Percentiles rank a stretch among this genome's conserved stretches.
Conservation (phyloP, 2,888 invertebrate species). For the Pandemis cinnamomeana region DNA sequence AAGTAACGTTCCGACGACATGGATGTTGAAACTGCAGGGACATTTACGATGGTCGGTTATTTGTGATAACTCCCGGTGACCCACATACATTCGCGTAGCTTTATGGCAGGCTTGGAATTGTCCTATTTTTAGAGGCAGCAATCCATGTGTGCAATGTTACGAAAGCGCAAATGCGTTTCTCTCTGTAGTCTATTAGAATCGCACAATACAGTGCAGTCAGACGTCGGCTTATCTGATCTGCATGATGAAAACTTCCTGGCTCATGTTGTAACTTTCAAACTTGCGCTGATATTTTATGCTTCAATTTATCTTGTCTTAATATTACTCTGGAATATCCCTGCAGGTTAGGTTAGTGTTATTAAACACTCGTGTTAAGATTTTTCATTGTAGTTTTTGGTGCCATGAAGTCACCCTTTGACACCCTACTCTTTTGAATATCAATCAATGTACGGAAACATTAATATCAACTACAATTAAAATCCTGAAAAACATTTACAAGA, state of each 20-base stretch:
- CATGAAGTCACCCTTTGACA: no score
- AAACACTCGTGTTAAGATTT: no score
- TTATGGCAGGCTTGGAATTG: conserved; percentile 62
- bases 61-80: conserved; percentile 67
- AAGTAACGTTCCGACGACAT: conserved; percentile 46
- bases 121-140: conserved; percentile 74
- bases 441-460: no score
- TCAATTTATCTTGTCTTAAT: not conserved
- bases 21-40: conserved; percentile 63
- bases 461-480: no score
- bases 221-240: conserved; percentile 27
- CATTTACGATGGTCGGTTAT: conserved; percentile 68
- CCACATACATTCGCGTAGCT: conserved; percentile 74
- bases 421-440: no score
- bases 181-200: conserved; percentile 44
- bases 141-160: conserved; percentile 64
- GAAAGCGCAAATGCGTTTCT: conserved; percentile 59
- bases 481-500: no score
- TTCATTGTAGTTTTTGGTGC: no score
- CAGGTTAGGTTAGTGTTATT: no score
- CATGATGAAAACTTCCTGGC: conserved; percentile 33
- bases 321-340: no score
- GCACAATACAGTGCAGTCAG: conserved; percentile 37
- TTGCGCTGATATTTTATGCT: not conserved
- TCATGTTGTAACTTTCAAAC: conserved; percentile 13